Percentiles rank a stretch among this genome's conserved stretches.
These are phyloP conservation scores for Andrena bicolor DNA, from an alignment of 2,888 invertebrate genomes.

Conservation along the genomic window DNA sequence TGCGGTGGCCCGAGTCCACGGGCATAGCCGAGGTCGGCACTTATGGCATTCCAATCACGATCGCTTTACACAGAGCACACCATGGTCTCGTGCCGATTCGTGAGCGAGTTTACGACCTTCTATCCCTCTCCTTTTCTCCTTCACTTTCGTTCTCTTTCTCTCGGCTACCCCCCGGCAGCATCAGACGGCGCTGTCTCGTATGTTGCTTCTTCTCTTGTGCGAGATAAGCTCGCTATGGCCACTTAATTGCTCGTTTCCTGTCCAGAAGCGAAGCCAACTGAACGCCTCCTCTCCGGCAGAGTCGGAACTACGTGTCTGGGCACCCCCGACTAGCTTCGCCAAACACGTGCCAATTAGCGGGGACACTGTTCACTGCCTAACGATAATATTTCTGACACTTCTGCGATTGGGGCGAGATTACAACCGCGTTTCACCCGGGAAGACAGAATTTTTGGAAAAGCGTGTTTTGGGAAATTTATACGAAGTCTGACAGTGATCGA, in stretches of 20 bases:
- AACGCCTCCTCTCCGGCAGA: conserved; percentile 38
- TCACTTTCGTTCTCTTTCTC: neutral
- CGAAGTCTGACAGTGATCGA: too few relatives aligned
- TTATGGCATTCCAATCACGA: conserved; percentile 67
- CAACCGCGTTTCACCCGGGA: neutral
- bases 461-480: too few relatives aligned
- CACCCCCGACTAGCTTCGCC: neutral
- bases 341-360: neutral
- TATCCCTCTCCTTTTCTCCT: neutral
- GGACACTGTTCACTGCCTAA: neutral
- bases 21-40: conserved; percentile 25
- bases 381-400: too few relatives aligned
- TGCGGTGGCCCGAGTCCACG: conserved; percentile 29
- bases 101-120: conserved; percentile 57
- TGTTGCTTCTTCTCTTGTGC: conserved; percentile 60
- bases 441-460: too few relatives aligned
- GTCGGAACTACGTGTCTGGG: conserved; percentile 19
- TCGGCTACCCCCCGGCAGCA: conserved; percentile 22
- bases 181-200: conserved; percentile 41
- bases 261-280: conserved; percentile 72
- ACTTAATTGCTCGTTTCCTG: conserved; percentile 84
- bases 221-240: conserved; percentile 79
- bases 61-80: conserved; percentile 53
- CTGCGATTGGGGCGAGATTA: neutral
- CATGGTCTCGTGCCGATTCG: conserved; percentile 65